These are phyloP conservation scores for Patella vulgata DNA, from an alignment of 1,140 invertebrate species.

Conservation along the genomic window DNA sequence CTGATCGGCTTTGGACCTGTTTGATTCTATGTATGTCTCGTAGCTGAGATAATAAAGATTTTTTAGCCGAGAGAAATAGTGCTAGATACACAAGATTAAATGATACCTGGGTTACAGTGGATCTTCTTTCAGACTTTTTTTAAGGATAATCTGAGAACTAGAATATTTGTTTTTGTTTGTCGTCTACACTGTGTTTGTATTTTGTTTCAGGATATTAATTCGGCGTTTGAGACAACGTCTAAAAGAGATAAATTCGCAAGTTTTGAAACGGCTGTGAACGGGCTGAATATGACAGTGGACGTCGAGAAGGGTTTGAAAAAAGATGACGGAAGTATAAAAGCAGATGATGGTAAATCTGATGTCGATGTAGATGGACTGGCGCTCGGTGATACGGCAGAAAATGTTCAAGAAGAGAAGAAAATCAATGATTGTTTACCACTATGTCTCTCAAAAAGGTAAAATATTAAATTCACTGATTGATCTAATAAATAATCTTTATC, in stretches of 20 bases:
- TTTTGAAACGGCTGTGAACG: constrained; percentile 33
- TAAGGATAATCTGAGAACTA: too few species aligned
- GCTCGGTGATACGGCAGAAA: constrained; percentile 40
- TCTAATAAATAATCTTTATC: not conserved
- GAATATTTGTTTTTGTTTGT: too few species aligned
- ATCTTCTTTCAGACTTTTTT: too few species aligned
- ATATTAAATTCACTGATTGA: too few species aligned
- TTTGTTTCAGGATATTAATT: constrained; percentile 18
- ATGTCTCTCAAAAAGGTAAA: constrained; percentile 30
- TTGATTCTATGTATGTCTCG: too few species aligned
- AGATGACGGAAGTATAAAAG: constrained; percentile 10
- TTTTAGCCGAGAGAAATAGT: too few species aligned
- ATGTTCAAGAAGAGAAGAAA: constrained; percentile 31
- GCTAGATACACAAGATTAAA: too few species aligned
- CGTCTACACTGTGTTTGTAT: too few species aligned
- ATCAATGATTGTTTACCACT: constrained; percentile 81
- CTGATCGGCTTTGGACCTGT: too few species aligned
- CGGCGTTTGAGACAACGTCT: constrained; percentile 18
- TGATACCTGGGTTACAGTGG: too few species aligned
- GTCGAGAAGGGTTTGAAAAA: constrained; percentile 23
- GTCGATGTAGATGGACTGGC: constrained; percentile 35
- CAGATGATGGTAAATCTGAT: constrained; percentile 11
- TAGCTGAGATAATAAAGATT: too few species aligned
- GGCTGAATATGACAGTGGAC: constrained; percentile 18
- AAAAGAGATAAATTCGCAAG: constrained; percentile 34